phyloP scores from a whole-genome alignment of 2,888 invertebrate genomes.

The Sinelater perroti region DNA sequence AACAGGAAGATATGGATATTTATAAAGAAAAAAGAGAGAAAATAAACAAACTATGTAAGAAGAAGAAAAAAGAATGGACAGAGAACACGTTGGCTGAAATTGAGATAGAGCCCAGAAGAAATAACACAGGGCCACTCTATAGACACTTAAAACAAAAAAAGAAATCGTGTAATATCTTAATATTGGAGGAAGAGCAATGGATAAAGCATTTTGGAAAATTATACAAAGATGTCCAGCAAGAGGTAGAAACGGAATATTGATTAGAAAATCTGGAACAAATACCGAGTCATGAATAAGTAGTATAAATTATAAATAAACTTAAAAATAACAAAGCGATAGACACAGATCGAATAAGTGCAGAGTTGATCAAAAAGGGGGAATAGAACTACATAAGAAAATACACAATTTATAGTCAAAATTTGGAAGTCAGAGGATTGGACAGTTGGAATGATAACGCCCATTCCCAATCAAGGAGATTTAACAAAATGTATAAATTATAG shows the following conservation, averaged over 20 bases:
- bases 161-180: neutral
- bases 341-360: neutral
- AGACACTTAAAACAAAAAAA: slow-evolving; percentile 19
- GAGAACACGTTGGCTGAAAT: slow-evolving; percentile 9
- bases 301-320: slow-evolving; percentile 5
- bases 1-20: neutral
- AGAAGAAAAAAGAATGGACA: slow-evolving; percentile 9
- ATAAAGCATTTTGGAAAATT: slow-evolving; percentile 8
- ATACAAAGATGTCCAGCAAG: slow-evolving; percentile 13
- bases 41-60: slow-evolving; percentile 10
- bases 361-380: neutral
- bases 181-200: neutral
- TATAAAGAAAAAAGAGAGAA: slow-evolving; percentile 12
- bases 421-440: too few species aligned
- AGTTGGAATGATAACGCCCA: too few species aligned
- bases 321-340: slow-evolving; percentile 6
- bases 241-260: neutral
- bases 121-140: slow-evolving; percentile 10
- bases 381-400: neutral
- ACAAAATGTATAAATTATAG: neutral
- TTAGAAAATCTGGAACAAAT: neutral
- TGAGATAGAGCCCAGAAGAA: slow-evolving; percentile 1
- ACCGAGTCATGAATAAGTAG: slow-evolving; percentile 9
- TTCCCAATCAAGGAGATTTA: neutral
- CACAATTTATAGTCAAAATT: too few species aligned